Conservation (phyloP, 2,797 vertebrate species). For the Enteromius viviparus region DNA sequence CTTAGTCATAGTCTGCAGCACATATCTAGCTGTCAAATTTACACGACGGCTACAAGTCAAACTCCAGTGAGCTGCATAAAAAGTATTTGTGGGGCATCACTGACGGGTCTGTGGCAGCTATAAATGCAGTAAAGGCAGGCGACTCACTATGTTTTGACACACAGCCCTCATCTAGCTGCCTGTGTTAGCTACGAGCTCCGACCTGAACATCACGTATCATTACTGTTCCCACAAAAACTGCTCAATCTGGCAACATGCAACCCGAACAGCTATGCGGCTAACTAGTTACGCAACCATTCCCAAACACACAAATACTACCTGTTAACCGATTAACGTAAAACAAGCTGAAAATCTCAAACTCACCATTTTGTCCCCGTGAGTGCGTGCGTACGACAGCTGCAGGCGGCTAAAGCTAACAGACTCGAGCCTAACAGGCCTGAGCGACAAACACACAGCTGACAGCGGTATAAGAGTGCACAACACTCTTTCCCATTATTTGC, state of each 20-base stretch:
- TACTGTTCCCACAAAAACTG: background rate
- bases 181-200: background rate
- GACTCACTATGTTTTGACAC: background rate
- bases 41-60: background rate
- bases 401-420: conserved; percentile 48
- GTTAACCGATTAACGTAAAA: background rate
- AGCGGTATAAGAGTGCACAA: conserved; percentile 33
- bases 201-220: background rate
- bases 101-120: background rate
- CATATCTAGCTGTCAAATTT: background rate
- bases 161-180: background rate
- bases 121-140: background rate
- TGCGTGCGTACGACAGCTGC: conserved; percentile 43
- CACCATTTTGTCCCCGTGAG: conserved; percentile 64
- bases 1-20: background rate
- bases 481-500: conserved; percentile 64
- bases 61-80: background rate
- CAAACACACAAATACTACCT: background rate
- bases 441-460: conserved; percentile 49
- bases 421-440: conserved; percentile 47
- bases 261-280: background rate
- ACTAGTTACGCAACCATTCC: background rate
- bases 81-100: background rate
- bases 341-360: conserved; percentile 46
- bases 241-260: background rate